Base-by-base conservation (phyloP, 2,113 vertebrate genomes). In the Pholis gunnellus region DNA sequence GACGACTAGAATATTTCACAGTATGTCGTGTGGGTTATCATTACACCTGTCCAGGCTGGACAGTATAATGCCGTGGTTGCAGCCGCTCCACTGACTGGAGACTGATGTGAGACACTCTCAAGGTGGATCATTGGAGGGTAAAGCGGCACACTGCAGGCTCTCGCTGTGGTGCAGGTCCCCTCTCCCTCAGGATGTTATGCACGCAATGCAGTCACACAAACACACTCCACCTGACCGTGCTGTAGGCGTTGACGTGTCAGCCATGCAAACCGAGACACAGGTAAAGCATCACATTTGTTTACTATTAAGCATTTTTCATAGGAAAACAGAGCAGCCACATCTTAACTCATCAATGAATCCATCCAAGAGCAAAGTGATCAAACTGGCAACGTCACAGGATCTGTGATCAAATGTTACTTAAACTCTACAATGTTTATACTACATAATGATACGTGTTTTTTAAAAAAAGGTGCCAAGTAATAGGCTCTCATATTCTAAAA, bases 91-190 rank as follows among this genome's bases (percentile, higher is more conserved):
- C 73, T 76, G 88, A 89, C 59, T 36, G 44, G 68, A 91, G 79
- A 89, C 78, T 76, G 91, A 92, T 84, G 56, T 56, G 44, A 79
- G 84, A 88, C 87, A 72, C 52, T 52, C 72, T 83, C 75, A 84
- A 88, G 79, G 72, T 76, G 74, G 79, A 72, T 68, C 48, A 69
- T 42, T 15, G 20, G 65, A 79, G 63, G 61, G 69, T 71, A 54
- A 76, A 78, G 61, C 60, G 52, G 9, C 67, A 74, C 22, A 63
- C 73, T 44, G 65, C 73, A 69, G 64, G 54, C 64, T 54, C 72
- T 71, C 75, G 9, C 57, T 7, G n/a, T 52, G 6, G 11, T 65
- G 72, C 61, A 59, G 29, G 20, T 63, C 71, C 72, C 25, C 31
- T 70, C 48, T 61, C 66, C 61, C 60, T 25, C 7, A 0, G 44